Conservation (phyloP, 2,113 vertebrate genomes). For the Desmodus rotundus region DNA sequence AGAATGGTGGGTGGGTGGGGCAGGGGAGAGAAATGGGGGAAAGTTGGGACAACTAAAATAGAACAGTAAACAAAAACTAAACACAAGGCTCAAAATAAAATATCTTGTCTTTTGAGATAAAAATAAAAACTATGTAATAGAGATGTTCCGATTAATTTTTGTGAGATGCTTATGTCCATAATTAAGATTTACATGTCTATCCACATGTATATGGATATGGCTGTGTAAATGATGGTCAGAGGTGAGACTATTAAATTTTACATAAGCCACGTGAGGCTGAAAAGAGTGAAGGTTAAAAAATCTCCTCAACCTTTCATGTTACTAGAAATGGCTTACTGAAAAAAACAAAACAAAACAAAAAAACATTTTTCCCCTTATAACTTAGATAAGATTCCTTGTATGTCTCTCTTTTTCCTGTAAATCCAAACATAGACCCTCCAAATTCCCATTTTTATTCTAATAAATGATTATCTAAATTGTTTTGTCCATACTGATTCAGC, state of each 20-base stretch:
- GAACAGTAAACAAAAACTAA: too few species aligned
- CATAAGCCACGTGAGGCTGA: background rate
- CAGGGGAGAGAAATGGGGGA: too few species aligned
- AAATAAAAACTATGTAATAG: background rate
- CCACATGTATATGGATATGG: background rate
- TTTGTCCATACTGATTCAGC: background rate
- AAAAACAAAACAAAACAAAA: background rate
- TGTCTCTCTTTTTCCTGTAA: background rate
- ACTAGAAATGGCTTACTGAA: background rate
- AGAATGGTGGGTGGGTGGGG: too few species aligned
- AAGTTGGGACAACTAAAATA: too few species aligned
- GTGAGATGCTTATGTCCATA: background rate
- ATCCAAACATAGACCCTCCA: background rate
- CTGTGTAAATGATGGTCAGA: background rate
- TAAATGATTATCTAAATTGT: background rate
- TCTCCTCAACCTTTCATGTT: background rate
- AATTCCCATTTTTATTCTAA: background rate
- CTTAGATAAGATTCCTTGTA: background rate
- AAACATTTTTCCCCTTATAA: background rate
- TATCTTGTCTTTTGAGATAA: background rate
- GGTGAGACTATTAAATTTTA: background rate
- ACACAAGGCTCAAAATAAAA: background rate
- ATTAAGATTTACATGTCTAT: background rate
- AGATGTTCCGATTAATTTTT: background rate
- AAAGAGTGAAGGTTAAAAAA: background rate